Percentiles rank a stretch among this genome's conserved stretches.
These are phyloP conservation scores for Rhinopomastus cyanomelas DNA, from an alignment of 2,113 vertebrate genomes.

Conservation along the genomic window DNA sequence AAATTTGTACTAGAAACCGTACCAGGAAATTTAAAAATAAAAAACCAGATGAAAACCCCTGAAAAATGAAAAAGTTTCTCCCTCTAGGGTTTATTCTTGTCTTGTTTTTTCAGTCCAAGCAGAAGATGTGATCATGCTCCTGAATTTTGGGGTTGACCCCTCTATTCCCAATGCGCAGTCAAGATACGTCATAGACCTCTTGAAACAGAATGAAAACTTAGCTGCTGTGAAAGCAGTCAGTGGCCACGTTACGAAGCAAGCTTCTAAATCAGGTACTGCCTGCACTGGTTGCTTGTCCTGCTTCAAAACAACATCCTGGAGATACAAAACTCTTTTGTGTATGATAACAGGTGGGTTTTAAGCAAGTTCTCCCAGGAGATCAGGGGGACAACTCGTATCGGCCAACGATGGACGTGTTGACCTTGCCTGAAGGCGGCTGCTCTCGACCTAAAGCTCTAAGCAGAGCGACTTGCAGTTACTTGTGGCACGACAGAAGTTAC, in stretches of 20 bases:
- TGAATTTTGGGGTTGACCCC: slow-evolving; percentile 75
- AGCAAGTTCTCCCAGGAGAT: background rate
- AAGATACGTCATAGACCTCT: slow-evolving; percentile 65
- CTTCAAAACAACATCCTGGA: background rate
- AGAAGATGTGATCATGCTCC: slow-evolving; percentile 79
- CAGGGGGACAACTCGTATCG: background rate
- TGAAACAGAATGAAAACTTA: slow-evolving; percentile 81
- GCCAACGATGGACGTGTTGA: background rate
- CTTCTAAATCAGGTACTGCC: slow-evolving; percentile 66
- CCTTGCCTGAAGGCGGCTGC: background rate
- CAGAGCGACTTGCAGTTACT: background rate
- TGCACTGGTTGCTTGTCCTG: background rate
- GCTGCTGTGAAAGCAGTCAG: slow-evolving; percentile 72
- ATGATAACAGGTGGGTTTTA: background rate
- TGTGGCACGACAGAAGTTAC: background rate
- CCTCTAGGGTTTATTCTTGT: background rate
- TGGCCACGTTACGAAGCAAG: slow-evolving; percentile 54
- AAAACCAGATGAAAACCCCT: background rate
- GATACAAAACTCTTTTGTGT: background rate
- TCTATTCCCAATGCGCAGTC: slow-evolving; percentile 63
- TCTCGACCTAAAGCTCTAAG: background rate
- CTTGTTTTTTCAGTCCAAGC: slow-evolving; percentile 71
- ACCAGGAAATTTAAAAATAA: background rate
- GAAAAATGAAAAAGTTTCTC: background rate
- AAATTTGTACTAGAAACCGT: background rate